These are phyloP conservation scores for Actinopyga echinites DNA, from an alignment of 53 echinoderm and acorn worm genomes.

Conservation along the genomic window DNA sequence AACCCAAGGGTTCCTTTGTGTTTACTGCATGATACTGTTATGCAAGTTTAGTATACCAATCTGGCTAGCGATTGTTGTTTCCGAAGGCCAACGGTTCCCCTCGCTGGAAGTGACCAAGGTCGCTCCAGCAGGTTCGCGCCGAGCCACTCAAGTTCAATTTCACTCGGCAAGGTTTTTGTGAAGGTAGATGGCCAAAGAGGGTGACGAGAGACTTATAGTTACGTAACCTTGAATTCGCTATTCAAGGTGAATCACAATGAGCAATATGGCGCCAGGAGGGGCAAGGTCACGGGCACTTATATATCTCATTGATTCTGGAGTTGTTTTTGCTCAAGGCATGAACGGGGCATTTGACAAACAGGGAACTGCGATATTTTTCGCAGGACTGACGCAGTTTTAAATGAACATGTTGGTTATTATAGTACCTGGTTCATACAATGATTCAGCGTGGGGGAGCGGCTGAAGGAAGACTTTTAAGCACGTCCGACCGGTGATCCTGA, in stretches of 20 bases:
- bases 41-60: background rate
- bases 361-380: no score
- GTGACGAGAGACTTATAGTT: background rate
- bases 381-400: no score
- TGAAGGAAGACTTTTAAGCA: no score
- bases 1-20: no score
- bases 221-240: conserved; percentile 29
- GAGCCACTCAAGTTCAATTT: conserved; percentile 29
- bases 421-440: no score
- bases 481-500: no score
- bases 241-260: conserved; percentile 34
- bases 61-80: background rate
- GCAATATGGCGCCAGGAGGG: conserved; percentile 30
- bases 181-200: conserved; percentile 12
- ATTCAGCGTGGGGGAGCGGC: no score
- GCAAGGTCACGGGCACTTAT: conserved; percentile 18
- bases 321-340: conserved; percentile 26
- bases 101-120: conserved; percentile 11
- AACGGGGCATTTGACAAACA: no score
- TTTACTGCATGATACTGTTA: no score
- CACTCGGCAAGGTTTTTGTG: conserved; percentile 23
- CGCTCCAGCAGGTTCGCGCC: conserved; percentile 22
- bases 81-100: conserved; percentile 10
- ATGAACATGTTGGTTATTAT: no score
- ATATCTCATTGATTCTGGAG: background rate